Percentiles rank a stretch among this genome's conserved stretches.
phyloP scores from a whole-genome alignment of 92 coral and sea anemone genomes.

The Epizoanthus scotinus region DNA sequence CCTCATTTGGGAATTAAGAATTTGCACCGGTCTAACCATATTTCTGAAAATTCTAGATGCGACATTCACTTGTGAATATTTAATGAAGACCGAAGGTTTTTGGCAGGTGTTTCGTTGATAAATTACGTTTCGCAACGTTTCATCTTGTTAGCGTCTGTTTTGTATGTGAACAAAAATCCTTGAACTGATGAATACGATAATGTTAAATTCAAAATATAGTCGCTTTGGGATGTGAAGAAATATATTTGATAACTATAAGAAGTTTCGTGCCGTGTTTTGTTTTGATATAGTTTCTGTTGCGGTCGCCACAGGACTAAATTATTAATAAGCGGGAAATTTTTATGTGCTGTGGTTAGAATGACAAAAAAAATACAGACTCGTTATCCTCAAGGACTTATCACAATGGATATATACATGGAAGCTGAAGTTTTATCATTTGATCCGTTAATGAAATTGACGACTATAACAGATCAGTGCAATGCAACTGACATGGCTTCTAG shows the following conservation, averaged over 20 bases:
- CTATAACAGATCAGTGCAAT: not conserved
- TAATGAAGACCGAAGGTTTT: conserved; percentile 44
- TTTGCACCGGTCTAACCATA: conserved; percentile 9
- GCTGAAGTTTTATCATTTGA: not conserved
- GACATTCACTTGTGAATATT: conserved; percentile 23
- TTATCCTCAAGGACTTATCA: not conserved
- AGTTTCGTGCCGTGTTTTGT: conserved; percentile 1
- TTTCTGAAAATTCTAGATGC: conserved; percentile 29
- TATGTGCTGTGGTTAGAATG: conserved; percentile 6
- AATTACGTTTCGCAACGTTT: not conserved
- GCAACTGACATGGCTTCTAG: conserved; percentile 5
- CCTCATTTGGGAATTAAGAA: conserved; percentile 28
- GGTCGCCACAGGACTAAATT: conserved; percentile 29
- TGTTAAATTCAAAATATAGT: not conserved
- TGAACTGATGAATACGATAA: not conserved
- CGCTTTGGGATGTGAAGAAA: not conserved
- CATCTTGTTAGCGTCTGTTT: not conserved
- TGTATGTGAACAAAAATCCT: not conserved
- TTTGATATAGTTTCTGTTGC: conserved; percentile 13
- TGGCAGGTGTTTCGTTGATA: conserved; percentile 29
- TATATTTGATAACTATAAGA: not conserved
- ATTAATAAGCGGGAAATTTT: conserved; percentile 29
- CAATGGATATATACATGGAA: not conserved
- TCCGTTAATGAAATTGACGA: conserved; percentile 4
- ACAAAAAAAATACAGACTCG: conserved; percentile 23